Evolutionary conservation across 2,888 invertebrate genomes (phyloP).

Genomic region (Conchocele bisecta): DNA sequence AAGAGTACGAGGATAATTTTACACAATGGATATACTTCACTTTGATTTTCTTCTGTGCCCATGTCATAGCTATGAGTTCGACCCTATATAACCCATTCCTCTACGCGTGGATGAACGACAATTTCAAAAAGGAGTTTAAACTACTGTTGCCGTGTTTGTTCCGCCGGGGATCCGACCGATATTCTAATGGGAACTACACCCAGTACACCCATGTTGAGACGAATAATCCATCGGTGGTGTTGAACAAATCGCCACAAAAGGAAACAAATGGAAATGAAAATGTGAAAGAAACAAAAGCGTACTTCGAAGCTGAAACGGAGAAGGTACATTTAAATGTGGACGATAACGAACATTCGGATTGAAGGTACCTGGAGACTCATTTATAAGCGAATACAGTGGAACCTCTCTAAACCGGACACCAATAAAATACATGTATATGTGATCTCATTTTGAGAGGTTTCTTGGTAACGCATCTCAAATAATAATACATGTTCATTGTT

Average conservation of each 20-base stretch:
- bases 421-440: too few species aligned
- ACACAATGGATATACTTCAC: conserved; percentile 90
- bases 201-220: conserved; percentile 80
- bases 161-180: conserved; percentile 61
- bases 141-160: conserved; percentile 82
- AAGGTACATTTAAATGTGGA: conserved; percentile 77
- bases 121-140: conserved; percentile 94
- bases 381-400: too few species aligned
- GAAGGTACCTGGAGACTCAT: conserved; percentile 61
- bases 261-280: conserved; percentile 70
- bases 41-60: conserved; percentile 94
- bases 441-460: too few species aligned
- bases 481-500: too few species aligned
- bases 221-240: conserved; percentile 76
- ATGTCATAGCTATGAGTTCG: conserved; percentile 95
- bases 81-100: conserved; percentile 97
- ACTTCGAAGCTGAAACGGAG: conserved; percentile 77
- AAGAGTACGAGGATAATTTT: conserved; percentile 68
- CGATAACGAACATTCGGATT: conserved; percentile 59
- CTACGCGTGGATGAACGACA: conserved; percentile 98
- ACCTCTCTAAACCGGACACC: too few species aligned
- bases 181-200: conserved; percentile 74
- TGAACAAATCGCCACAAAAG: conserved; percentile 77
- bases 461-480: too few species aligned
- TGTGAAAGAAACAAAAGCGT: conserved; percentile 72